Percentiles rank a stretch among this genome's conserved stretches.
Evolutionary conservation across 37 sponge, comb jelly and placozoan species (phyloP).

Genomic region (Aphrocallistes beatrix): DNA sequence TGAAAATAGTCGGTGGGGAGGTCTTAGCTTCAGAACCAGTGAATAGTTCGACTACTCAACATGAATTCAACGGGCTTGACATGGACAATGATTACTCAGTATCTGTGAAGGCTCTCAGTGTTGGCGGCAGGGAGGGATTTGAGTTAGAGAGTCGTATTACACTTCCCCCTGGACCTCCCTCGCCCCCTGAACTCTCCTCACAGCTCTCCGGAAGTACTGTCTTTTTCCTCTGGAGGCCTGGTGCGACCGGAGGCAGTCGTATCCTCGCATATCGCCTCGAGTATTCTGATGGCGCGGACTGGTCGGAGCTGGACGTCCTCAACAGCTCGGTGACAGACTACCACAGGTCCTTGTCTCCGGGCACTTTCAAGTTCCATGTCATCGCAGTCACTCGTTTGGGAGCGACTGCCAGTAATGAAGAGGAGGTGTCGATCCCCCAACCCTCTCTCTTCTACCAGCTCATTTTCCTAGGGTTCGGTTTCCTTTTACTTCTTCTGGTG

Average conservation of each 20-base stretch:
- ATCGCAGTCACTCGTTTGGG: not conserved
- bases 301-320: not conserved
- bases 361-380: not conserved
- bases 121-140: not conserved
- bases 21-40: too few relatives aligned
- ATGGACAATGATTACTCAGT: not conserved
- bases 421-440: not conserved
- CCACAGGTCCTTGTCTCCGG: not conserved
- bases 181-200: not conserved
- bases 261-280: not conserved
- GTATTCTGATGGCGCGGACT: not conserved
- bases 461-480: not conserved
- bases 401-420: not conserved
- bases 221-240: not conserved
- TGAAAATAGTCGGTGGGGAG: too few relatives aligned
- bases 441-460: not conserved
- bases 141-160: not conserved
- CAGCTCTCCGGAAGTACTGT: not conserved
- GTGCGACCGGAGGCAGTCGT: not conserved
- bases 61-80: not conserved
- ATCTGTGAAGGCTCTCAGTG: not conserved
- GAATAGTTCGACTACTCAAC: not conserved
- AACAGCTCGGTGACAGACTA: not conserved
- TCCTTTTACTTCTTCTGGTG: not conserved
- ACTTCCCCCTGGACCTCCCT: not conserved